These are phyloP conservation scores for Idris sp. DNA, from an alignment of 1,140 invertebrate genomes.

Conservation along the genomic window DNA sequence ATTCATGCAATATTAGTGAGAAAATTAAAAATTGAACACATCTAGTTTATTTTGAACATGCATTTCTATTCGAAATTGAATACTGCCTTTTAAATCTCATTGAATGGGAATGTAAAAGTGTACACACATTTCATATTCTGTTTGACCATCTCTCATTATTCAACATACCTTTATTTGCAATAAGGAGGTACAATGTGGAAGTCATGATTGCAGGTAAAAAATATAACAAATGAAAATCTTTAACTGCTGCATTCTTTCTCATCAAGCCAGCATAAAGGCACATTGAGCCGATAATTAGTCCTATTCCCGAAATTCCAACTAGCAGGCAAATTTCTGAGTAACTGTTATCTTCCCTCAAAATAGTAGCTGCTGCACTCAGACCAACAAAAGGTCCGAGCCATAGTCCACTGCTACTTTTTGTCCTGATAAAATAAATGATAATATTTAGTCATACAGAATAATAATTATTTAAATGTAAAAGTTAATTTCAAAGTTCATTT, in stretches of 20 bases:
- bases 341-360: conserved; percentile 70
- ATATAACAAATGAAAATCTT: conserved; percentile 76
- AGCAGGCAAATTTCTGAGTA: conserved; percentile 75
- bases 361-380: conserved; percentile 72
- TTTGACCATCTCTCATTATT: conserved; percentile 23
- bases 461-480: no score
- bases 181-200: conserved; percentile 71
- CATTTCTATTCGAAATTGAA: conserved; percentile 1
- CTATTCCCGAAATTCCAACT: conserved; percentile 70
- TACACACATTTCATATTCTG: conserved; percentile 6
- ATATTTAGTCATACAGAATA: no score
- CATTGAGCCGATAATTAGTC: conserved; percentile 70
- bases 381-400: conserved; percentile 80
- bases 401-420: conserved; percentile 78
- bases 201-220: conserved; percentile 72
- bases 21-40: neutral
- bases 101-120: neutral
- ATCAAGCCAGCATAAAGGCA: conserved; percentile 72
- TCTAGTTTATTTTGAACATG: conserved; percentile 7
- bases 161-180: conserved; percentile 75
- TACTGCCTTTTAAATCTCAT: conserved; percentile 20
- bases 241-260: conserved; percentile 68
- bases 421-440: conserved; percentile 60
- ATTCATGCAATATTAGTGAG: conserved; percentile 11
- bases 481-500: no score